Evolutionary conservation across 2,888 invertebrate genomes (phyloP).

Genomic region (Drosophila tripunctata): DNA sequence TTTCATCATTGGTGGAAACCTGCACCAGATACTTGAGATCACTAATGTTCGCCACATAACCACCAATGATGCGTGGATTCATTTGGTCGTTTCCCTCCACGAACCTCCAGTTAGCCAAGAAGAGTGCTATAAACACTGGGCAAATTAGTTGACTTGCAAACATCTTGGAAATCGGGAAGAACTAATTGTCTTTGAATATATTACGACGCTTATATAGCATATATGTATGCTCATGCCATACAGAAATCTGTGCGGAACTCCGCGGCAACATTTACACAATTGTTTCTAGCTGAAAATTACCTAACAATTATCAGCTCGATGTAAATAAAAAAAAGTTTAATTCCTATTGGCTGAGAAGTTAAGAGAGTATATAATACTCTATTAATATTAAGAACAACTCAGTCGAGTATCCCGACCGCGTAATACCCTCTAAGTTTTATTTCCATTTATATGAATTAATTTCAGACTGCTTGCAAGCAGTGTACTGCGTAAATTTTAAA

Average conservation of each 20-base stretch:
- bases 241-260: conserved; percentile 48
- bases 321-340: background rate
- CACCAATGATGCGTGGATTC: conserved; percentile 64
- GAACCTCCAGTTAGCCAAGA: conserved; percentile 6
- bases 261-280: conserved; percentile 59
- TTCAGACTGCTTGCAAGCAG: too few relatives aligned
- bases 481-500: too few relatives aligned
- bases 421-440: too few relatives aligned
- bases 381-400: too few relatives aligned
- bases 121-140: conserved; percentile 2
- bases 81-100: background rate
- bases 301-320: background rate
- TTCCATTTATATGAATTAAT: too few relatives aligned
- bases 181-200: conserved; percentile 10
- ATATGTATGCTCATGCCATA: background rate
- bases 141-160: background rate
- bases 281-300: conserved; percentile 36
- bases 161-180: conserved; percentile 32
- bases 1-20: conserved; percentile 28
- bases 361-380: background rate
- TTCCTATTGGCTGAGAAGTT: too few relatives aligned
- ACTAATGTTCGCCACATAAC: conserved; percentile 39
- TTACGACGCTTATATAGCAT: conserved; percentile 54
- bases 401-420: too few relatives aligned
- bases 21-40: conserved; percentile 64